Evolutionary conservation across 2,888 invertebrate genomes (phyloP), one percentile per base, ranked within the genome.

Genomic region (Neocrepidodera transversa): DNA sequence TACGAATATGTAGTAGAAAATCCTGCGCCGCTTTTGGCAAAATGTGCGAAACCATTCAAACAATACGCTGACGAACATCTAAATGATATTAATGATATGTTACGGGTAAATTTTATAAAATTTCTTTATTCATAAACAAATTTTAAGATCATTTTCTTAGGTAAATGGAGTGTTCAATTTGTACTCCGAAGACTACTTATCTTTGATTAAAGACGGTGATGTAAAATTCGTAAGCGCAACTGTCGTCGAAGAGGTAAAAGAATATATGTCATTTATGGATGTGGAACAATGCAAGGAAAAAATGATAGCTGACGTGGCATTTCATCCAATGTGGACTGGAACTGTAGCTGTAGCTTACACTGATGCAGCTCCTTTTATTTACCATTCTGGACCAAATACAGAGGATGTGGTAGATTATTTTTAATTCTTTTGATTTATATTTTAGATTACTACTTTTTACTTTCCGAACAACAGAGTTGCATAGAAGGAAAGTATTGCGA

Each of bases 281-380:
- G 85, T 87, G 1, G 73, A 79, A 1, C 81, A 85, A 71, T 87
- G 87, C 60, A 85, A 85, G 73, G 83, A 86, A 60, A 89, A 88
- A 68, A 86, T 84, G 74, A 85, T 92, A 32, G 84, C 86, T 4
- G 81, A 84, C 60, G 81, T 86, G 10, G 82, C 82, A 60, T 92
- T 91, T 86, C 91, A 91, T 79, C 89, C 88, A 0, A 82, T 86
- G 76, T 83, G 87, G 82, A 84, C 87, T 0, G 91, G 90, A 0
- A 82, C 88, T 7, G 82, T 87, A 1, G 89, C 86, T 0, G 83
- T 86, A 26, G 82, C 86, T n/a, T 92, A 91, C 69, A 81, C 86
- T 0, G 85, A 87, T 66, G 81, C 77, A 30, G 83, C 85, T 0
- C 81, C 84, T 1, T 81, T 82, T 30, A 80, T 82, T 74, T 83